Conservation (phyloP, 1,140 invertebrate genomes). For the Mercenaria mercenaria region DNA sequence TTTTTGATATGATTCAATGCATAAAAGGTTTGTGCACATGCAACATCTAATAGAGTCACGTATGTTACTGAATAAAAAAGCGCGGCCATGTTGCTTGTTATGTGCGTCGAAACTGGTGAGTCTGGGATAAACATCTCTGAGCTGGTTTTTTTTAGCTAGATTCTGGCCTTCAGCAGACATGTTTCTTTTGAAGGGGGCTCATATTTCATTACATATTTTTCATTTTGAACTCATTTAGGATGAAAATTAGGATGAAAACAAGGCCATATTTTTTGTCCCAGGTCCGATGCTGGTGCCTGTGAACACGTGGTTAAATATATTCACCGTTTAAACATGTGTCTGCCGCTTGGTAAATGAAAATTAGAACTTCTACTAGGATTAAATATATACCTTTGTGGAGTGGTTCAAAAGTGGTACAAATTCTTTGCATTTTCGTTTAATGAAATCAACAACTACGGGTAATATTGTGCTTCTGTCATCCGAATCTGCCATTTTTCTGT, state of each 20-base stretch:
- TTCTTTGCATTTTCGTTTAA: slow-evolving; percentile 47
- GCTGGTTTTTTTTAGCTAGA: background rate
- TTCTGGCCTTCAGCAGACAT: background rate
- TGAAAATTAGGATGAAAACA: too few species aligned
- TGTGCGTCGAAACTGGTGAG: too few species aligned
- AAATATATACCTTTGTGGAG: slow-evolving; percentile 51
- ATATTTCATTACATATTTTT: too few species aligned
- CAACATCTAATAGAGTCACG: too few species aligned
- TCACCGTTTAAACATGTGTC: background rate
- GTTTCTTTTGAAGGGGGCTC: too few species aligned
- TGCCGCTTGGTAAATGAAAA: background rate
- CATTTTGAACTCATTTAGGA: too few species aligned
- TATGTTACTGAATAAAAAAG: too few species aligned
- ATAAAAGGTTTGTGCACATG: background rate
- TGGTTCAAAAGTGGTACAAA: slow-evolving; percentile 39
- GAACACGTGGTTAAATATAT: background rate
- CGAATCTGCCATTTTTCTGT: slow-evolving; percentile 24
- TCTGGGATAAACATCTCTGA: too few species aligned
- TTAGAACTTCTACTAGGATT: too few species aligned
- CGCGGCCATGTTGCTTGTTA: too few species aligned
- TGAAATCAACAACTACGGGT: slow-evolving; percentile 29
- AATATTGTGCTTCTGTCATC: background rate
- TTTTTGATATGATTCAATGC: background rate
- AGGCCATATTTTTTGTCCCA: too few species aligned
- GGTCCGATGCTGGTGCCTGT: too few species aligned